These are phyloP conservation scores for Carettochelys insculpta DNA, from an alignment of 2,113 vertebrate genomes.

Conservation along the genomic window DNA sequence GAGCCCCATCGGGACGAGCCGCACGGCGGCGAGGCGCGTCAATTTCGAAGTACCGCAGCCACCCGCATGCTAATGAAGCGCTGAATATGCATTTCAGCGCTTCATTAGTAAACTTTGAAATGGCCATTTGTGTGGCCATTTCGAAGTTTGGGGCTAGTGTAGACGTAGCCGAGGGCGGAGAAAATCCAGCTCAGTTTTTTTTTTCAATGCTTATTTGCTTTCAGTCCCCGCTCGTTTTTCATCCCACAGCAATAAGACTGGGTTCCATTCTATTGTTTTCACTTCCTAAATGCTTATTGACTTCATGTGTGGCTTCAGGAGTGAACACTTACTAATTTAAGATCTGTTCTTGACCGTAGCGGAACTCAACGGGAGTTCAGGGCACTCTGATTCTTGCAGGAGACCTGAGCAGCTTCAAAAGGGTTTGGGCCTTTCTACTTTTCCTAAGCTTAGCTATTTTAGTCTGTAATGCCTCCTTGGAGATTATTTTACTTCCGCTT, in stretches of 20 bases:
- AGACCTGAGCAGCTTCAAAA: neutral
- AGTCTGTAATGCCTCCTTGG: neutral
- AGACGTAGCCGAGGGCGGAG: no score
- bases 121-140: no score
- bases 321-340: neutral
- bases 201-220: neutral
- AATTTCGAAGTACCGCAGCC: no score
- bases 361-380: neutral
- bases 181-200: fast-evolving
- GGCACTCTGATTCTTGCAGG: neutral
- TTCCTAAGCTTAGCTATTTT: neutral
- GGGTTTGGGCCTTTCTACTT: neutral
- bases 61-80: no score
- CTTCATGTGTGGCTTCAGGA: neutral
- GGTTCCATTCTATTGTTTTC: neutral
- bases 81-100: no score
- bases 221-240: neutral
- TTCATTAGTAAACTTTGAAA: no score
- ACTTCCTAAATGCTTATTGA: fast-evolving
- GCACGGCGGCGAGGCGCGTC: no score
- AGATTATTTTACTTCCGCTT: neutral
- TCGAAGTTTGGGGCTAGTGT: no score
- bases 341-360: neutral
- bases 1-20: no score
- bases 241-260: neutral